Conservation (phyloP, 2,797 vertebrate species). For the Acrossocheilus fasciatus region DNA sequence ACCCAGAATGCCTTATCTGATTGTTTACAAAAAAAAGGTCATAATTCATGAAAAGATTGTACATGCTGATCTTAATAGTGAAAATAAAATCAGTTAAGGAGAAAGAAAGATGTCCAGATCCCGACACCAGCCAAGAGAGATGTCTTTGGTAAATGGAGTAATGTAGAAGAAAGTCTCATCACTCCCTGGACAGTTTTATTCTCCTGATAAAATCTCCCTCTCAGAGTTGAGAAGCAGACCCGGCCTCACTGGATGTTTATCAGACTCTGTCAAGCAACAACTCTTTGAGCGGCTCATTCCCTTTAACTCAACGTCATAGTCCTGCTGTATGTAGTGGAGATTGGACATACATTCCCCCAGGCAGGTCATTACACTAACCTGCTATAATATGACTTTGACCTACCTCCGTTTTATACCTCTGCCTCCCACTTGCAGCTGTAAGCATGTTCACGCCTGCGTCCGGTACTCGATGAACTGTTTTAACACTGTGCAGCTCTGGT, state of each 20-base stretch:
- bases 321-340: slow-evolving; percentile 48
- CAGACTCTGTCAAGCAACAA: slow-evolving; percentile 58
- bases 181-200: slow-evolving; percentile 64
- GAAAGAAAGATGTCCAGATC: slow-evolving; percentile 3
- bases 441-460: slow-evolving; percentile 1
- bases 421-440: background rate
- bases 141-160: slow-evolving; percentile 60
- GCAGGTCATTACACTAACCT: slow-evolving; percentile 50
- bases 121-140: background rate
- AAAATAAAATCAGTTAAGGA: slow-evolving; percentile 18
- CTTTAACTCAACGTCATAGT: slow-evolving; percentile 50
- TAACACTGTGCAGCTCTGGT: background rate
- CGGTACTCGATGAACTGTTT: background rate
- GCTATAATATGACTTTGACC: slow-evolving; percentile 49
- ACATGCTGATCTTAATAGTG: slow-evolving; percentile 27
- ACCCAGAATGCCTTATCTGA: background rate
- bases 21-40: slow-evolving; percentile 6
- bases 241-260: slow-evolving; percentile 65
- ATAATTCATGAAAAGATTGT: background rate
- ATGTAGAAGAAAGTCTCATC: slow-evolving; percentile 60
- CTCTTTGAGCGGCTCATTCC: slow-evolving; percentile 61
- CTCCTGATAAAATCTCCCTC: slow-evolving; percentile 66
- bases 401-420: slow-evolving; percentile 7
- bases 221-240: slow-evolving; percentile 56
- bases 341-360: slow-evolving; percentile 59